These are phyloP conservation scores for Proteles cristata DNA, from an alignment of 2,113 vertebrate genomes.

Conservation along the genomic window DNA sequence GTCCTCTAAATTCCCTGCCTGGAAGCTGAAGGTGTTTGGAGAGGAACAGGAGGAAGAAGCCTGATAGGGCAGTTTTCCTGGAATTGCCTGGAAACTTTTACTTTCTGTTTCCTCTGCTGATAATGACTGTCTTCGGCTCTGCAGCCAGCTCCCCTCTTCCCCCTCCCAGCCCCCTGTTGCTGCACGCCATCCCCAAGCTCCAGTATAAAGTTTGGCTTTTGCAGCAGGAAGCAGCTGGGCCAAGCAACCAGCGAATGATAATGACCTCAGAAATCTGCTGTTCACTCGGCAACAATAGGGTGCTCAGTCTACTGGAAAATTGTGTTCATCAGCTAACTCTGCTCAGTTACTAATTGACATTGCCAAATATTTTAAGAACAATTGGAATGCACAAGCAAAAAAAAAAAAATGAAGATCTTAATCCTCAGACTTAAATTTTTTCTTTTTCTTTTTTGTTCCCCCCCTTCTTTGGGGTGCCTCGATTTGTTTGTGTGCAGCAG, in stretches of 20 bases:
- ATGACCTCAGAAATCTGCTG: constrained; percentile 99
- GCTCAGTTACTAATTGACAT: constrained; percentile 99
- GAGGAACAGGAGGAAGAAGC: background rate
- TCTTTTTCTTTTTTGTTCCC: constrained; percentile 68
- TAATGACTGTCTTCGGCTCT: constrained; percentile 84
- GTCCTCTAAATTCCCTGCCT: constrained; percentile 45
- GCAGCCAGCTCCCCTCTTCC: constrained; percentile 86
- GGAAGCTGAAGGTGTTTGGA: constrained; percentile 34
- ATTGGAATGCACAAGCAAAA: constrained; percentile 98
- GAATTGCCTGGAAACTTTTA: constrained; percentile 87
- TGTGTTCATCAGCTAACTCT: constrained; percentile 99
- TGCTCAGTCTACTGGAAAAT: constrained; percentile 99
- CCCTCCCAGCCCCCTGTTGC: constrained; percentile 91
- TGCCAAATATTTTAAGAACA: constrained; percentile 99
- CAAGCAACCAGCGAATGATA: constrained; percentile 99
- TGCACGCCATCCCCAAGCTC: constrained; percentile 91
- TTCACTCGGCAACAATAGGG: constrained; percentile 99
- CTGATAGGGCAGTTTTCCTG: constrained; percentile 75
- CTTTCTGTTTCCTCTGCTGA: constrained; percentile 87
- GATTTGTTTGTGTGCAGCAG: constrained; percentile 85
- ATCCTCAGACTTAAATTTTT: constrained; percentile 95
- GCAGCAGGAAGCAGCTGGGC: constrained; percentile 99
- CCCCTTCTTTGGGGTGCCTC: constrained; percentile 62
- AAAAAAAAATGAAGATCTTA: constrained; percentile 95
- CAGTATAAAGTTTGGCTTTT: constrained; percentile 98